Percentiles rank a stretch among this genome's conserved stretches.
Conservation (phyloP, 2,888 invertebrate species). For the Chrysomela aeneicollis region DNA sequence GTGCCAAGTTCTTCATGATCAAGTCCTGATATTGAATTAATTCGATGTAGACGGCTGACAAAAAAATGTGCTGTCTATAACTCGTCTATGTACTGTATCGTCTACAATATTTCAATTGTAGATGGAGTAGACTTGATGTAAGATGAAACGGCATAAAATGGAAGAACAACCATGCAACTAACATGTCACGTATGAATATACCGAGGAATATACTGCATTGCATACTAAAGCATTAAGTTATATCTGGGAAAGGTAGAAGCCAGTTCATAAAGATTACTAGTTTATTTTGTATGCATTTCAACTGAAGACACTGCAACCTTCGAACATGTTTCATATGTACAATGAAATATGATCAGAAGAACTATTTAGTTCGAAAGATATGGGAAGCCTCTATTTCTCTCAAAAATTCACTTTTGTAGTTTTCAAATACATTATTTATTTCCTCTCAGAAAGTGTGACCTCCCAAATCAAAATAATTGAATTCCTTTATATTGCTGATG, state of each 20-base stretch:
- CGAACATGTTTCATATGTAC: not conserved
- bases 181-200: conserved; percentile 3
- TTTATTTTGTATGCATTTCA: not conserved
- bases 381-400: no score
- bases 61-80: no score
- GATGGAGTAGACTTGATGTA: not conserved
- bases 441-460: not conserved
- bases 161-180: not conserved
- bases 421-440: no score
- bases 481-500: no score
- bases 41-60: no score
- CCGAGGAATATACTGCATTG: not conserved
- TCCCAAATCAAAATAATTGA: no score
- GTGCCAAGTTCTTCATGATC: not conserved
- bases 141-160: not conserved
- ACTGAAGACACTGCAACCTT: not conserved
- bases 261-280: not conserved
- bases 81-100: not conserved
- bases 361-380: no score
- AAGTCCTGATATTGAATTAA: not conserved
- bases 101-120: not conserved
- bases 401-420: no score
- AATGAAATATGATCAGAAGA: not conserved
- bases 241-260: not conserved
- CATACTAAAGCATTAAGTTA: not conserved